Conservation (phyloP, 2,797 vertebrate species). For the Apogon hyalosoma region DNA sequence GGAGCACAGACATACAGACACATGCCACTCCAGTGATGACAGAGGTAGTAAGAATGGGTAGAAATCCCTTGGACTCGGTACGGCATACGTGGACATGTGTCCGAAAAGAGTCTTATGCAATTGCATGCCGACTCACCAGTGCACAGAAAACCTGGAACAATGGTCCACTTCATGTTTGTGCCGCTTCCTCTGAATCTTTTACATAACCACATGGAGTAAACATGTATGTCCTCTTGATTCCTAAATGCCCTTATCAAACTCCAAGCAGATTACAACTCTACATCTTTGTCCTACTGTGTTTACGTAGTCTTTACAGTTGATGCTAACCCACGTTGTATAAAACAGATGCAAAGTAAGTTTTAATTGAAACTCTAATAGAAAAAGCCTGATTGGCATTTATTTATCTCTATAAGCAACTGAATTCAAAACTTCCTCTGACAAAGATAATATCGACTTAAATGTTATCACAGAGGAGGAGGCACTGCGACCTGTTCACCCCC, state of each 20-base stretch:
- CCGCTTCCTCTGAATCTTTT: slow-evolving; percentile 64
- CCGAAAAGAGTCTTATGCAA: slow-evolving; percentile 73
- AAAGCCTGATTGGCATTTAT: background rate
- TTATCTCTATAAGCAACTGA: background rate
- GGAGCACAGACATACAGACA: background rate
- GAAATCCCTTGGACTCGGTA: slow-evolving; percentile 48
- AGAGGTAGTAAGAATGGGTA: slow-evolving; percentile 23
- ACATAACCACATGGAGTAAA: slow-evolving; percentile 61
- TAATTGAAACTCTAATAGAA: background rate
- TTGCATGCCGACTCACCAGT: slow-evolving; percentile 34
- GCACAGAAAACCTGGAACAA: slow-evolving; percentile 53
- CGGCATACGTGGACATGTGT: slow-evolving; percentile 58
- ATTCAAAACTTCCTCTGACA: background rate
- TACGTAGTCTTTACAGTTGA: background rate
- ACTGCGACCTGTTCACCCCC: slow-evolving; percentile 36
- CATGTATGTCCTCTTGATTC: slow-evolving; percentile 39
- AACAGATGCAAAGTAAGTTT: background rate
- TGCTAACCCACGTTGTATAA: background rate
- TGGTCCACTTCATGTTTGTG: slow-evolving; percentile 55
- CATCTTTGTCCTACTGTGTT: background rate
- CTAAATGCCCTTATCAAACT: slow-evolving; percentile 52
- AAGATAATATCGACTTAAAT: background rate
- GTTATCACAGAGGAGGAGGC: background rate
- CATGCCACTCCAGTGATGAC: slow-evolving; percentile 2
- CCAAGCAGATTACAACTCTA: slow-evolving; percentile 36